Evolutionary conservation across 2,113 vertebrate species (phyloP), one percentile per base, ranked within the genome.

Genomic region (Zootoca vivipara): DNA sequence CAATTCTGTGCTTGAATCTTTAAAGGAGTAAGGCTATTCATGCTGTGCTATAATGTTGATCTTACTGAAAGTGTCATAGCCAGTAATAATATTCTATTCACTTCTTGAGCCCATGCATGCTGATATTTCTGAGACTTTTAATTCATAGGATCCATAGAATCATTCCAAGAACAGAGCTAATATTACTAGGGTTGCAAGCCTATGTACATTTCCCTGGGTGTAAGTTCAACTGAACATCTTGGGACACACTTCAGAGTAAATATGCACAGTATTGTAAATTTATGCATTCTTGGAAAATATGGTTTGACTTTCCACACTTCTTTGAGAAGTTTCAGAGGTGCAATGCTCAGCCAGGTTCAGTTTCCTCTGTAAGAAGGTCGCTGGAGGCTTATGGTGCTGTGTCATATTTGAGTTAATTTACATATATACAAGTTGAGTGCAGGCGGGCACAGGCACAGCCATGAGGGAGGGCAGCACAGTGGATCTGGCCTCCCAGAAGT

Each of bases 1-100:
- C 90, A 78, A 93, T 93, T 82, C 92, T 96, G 93, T 8, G 88
- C 96, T 93, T 80, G 93, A 96, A 92, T 95, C 93, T 95, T 93
- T 88, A 33, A 95, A 94, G 95, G 86, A 93, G 90, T 4, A 12
- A 96, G 85, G 87, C 75, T 10, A 1, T 90, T 95, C 92, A 92
- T 92, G 89, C 80, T 94, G 94, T 93, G 91, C 10, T 91, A 96
- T 96, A 94, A 94, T 96, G 95, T 91, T 93, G 13, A 30, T 52
- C 52, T 4, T 67, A 89, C 86, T 86, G 87, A 90, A 95, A 80
- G 91, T 90, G 93, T 96, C 91, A 33, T 20, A 16, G 18, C 28
- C 8, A 0, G 75, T 88, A 96, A 62, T 86, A 96, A 94, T 90
- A 92, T 91, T 93, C 91, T 92, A 87, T 92, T 95, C 95, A 90